Conservation (phyloP, 1,140 invertebrate genomes). For the Anastatus disparis region DNA sequence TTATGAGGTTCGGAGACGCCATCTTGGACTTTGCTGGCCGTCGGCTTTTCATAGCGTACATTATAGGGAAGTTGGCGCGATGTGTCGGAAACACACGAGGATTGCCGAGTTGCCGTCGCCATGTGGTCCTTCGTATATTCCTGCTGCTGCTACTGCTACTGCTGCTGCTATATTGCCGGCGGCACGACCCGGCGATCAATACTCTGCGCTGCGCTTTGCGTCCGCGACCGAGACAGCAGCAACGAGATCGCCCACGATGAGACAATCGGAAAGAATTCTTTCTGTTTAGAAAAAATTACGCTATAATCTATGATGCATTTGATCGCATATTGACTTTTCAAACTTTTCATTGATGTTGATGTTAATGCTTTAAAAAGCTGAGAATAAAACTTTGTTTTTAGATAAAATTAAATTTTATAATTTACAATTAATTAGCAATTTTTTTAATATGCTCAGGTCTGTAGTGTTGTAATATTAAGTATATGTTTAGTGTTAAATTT, state of each 20-base stretch:
- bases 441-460: too few relatives aligned
- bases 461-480: too few relatives aligned
- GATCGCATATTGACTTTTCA: too few relatives aligned
- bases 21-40: constrained; percentile 46
- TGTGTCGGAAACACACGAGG: constrained; percentile 48
- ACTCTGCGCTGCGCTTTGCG: background rate
- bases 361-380: too few relatives aligned
- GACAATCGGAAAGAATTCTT: background rate
- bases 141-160: background rate
- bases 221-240: background rate
- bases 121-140: constrained; percentile 48
- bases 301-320: too few relatives aligned
- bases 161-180: background rate
- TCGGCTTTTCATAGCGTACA: too few relatives aligned
- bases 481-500: too few relatives aligned
- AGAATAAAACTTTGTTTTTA: too few relatives aligned
- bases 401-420: too few relatives aligned
- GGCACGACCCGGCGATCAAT: constrained; percentile 24
- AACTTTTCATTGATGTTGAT: too few relatives aligned
- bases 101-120: constrained; percentile 52
- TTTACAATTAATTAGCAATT: too few relatives aligned
- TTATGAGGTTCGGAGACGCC: constrained; percentile 38
- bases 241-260: background rate
- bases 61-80: constrained; percentile 28
- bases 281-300: too few relatives aligned